Evolutionary conservation across 2,113 vertebrate species (phyloP), one percentile per base, ranked within the genome.

Genomic region (Gnathonemus echidnorhynchus): DNA sequence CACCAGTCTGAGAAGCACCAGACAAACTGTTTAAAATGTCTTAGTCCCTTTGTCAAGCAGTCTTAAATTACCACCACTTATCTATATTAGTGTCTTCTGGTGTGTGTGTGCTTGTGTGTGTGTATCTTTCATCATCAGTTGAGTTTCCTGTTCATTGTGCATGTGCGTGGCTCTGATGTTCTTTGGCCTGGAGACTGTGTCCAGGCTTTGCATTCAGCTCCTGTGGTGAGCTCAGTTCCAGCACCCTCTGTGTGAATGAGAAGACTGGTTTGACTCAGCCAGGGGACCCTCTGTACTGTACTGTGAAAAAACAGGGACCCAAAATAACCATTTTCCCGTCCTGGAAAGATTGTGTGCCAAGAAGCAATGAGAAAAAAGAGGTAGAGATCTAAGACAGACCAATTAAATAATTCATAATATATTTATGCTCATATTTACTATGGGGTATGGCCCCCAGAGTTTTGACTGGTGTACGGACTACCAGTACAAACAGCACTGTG

Each of bases 1-100:
- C 62, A 95, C 94, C 94, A 95, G 94, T 94, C 91, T 70, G 87
- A 48, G 45, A 39, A 70, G 45, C 58, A 70, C 56, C 87, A 92
- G 92, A 94, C 92, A 93, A 93, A 95, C 95, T 94, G 93, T 93
- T 85, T 91, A 89, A 91, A 91, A 91, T 93, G 93, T 94, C 95
- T 94, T 92, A 94, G 92, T 92, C 91, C 92, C 92, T 91, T 83
- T 86, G 92, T 94, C 89, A 62, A 90, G 70, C 11, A 50, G 62
- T 48, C 88, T 49, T 66, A 74, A 77, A 88, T 74, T 91, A 91
- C 90, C 86, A 27, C 88, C 39, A 70, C 83, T 90, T 19, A 56
- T 85, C 53, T 87, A 87, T 92, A 91, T 88, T 80, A 77, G 46
- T 87, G 66, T 91, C 62, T 85, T 46, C 19, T 80, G 31, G 31